Evolutionary conservation across 2,797 vertebrate genomes (phyloP), one percentile per base, ranked within the genome.

Genomic region (Thaleichthys pacificus): DNA sequence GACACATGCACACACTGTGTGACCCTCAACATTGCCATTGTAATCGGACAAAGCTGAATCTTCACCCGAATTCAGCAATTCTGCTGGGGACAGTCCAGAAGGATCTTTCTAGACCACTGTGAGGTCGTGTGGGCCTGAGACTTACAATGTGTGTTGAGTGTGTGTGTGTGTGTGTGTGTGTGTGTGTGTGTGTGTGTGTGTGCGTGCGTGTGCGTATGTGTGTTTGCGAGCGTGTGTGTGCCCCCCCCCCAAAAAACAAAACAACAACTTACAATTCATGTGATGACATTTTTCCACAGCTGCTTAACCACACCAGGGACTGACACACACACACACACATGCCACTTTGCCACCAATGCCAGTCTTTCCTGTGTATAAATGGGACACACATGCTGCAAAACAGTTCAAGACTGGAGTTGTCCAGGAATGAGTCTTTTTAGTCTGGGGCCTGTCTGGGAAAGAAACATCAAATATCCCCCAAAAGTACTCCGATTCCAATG

Each of bases 231-330:
- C 38, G 66, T 62, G 73, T 74, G 73, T 47, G 42, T 47, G 42
- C 2, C 38, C 38, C 38, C 38, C 38, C 38, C 38, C 38, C 24
- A 24, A 24, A 24, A 47, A 47, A 14, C n/a, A n/a, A n/a, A n/a
- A n/a, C n/a, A n/a, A n/a, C n/a, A 47, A 47, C 2, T 0, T 47
- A 47, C 42, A 12, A 47, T 47, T 80, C 77, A 22, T 71, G 67
- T 74, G 32, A 47, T 47, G 42, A 47, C 42, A 47, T 47, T 47
- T 28, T 26, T 61, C 22, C 14, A 72, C 65, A 79, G 72, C 77
- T 72, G 77, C 69, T 79, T 75, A 68, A 68, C 72, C 70, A 73
- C 77, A 82, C 72, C 61, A 26, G 67, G 57, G 64, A 71, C 64
- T 28, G 47, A 66, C 68, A 67, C 68, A 68, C 61, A 72, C 63